Base-by-base conservation (phyloP, 2,888 invertebrate genomes). In the Ophion ventricosus region DNA sequence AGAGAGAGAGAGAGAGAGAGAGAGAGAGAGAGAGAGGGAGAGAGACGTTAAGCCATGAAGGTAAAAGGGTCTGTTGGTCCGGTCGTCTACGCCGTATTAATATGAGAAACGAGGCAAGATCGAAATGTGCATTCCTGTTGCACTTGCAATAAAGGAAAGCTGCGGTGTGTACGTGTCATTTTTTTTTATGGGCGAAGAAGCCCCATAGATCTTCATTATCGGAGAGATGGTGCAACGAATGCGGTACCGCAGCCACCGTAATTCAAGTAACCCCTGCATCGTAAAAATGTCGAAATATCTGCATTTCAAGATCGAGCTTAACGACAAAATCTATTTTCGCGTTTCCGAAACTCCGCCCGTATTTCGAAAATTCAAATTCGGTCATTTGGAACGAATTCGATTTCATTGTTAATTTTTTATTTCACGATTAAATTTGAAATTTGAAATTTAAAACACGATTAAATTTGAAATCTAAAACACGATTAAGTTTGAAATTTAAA, bases 31-130 rank as follows among this genome's bases (percentile, higher is more conserved):
- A 17, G 64, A 23, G 56, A 23, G 63, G 54, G 54, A 54, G 14
- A 25, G 43, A 49, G 23, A 59, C 25, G 75, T 83, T 79, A 76
- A 83, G 75, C 61, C 66, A 70, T 83, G 72, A 83, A 79, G 59
- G 74, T 75, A 67, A 77, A 72, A 67, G 70, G 25, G 54, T 70
- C 59, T 29, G 59, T 54, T 29, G 61, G 29, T 67, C 29, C 40
- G 66, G 35, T 25, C 49, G 67, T 49, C 10, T n/a, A 26, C 61
- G 63, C 29, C 49, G 67, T 67, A 66, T 66, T 76, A 66, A 75
- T 54, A 69, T 23, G 49, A 74, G 67, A 54, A 69, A 40, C 56
- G 73, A 56, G 70, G 63, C 61, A 57, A 49, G 56, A 35, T 80
- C 57, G 72, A 66, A 66, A 40, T 67, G 73, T 54, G 74, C 67